phyloP scores from a whole-genome alignment of 2,113 vertebrate genomes.

The Cheilinus undulatus region DNA sequence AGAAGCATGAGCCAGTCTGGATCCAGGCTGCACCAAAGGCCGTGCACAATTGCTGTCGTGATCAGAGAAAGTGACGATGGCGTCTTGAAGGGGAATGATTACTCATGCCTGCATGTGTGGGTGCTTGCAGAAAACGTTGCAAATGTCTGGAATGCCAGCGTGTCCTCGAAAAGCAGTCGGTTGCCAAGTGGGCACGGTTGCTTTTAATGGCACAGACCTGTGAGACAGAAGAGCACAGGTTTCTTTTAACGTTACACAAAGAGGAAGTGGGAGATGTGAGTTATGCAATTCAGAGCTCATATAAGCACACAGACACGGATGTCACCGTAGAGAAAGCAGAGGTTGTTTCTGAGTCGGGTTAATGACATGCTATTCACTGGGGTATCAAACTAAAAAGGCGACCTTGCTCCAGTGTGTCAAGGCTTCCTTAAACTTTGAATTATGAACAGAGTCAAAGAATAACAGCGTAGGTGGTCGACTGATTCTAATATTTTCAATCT shows the following conservation, averaged over 20 bases:
- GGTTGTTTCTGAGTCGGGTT: constrained; percentile 18
- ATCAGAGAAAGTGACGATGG: constrained; percentile 29
- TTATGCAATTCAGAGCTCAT: constrained; percentile 15
- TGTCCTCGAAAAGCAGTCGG: neutral
- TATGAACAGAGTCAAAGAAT: constrained; percentile 8
- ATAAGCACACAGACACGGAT: constrained; percentile 1
- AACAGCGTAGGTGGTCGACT: neutral
- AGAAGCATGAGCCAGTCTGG: constrained; percentile 31
- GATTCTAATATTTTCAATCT: constrained; percentile 38
- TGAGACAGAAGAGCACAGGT: constrained; percentile 18
- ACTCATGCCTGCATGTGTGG: constrained; percentile 41
- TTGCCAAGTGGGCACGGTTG: constrained; percentile 30
- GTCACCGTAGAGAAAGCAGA: constrained; percentile 22
- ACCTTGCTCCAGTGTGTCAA: neutral
- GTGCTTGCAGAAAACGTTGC: constrained; percentile 1
- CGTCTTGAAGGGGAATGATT: constrained; percentile 39
- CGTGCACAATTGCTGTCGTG: constrained; percentile 27
- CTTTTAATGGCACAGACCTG: constrained; percentile 37
- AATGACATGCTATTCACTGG: constrained; percentile 11
- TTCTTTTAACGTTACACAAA: constrained; percentile 34
- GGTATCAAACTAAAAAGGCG: constrained; percentile 15
- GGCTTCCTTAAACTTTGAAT: constrained; percentile 32
- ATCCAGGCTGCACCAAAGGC: constrained; percentile 29
- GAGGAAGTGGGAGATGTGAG: constrained; percentile 11
- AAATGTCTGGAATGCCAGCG: constrained; percentile 4